Evolutionary conservation across 2,113 vertebrate genomes (phyloP), one percentile per base, ranked within the genome.

Genomic region (Reinhardtius hippoglossoides): DNA sequence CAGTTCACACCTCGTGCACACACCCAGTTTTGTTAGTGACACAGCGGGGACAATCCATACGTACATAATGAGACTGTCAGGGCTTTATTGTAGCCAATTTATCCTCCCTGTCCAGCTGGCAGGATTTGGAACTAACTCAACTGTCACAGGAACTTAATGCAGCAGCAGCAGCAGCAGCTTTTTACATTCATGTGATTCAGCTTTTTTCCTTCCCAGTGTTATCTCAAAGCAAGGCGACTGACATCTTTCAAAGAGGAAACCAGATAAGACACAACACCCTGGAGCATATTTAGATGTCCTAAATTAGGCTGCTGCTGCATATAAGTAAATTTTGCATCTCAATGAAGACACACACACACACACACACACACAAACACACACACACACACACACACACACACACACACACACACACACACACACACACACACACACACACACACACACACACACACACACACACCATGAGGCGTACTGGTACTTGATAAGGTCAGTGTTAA

Each of bases 11-110:
- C 73, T 71, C 50, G 87, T 59, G 81, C 74, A 87, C 88, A 91
- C 91, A 90, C 85, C 87, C 88, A 80, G 67, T 82, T 89, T 85
- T 71, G 59, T 80, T 74, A 65, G 69, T 76, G 73, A 78, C 70
- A 85, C 67, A 76, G 76, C 69, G 37, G 61, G 37, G 68, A 77
- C 70, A 80, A 72, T 77, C 67, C 67, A 75, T 71, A 80, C 3
- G 10, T 35, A 84, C 76, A 82, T 84, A 86, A 84, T 77, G 76
- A 85, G 76, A 74, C 73, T 83, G 83, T 80, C 80, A 81, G 66
- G 27, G 50, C 55, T 80, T 71, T 75, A 83, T 68, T 81, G 57
- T 46, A 54, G 31, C 50, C 69, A 59, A 21, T 62, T 14, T 35
- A 66, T 71, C 42, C 67, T 55, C 24, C 40, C 59, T 56, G 46